Evolutionary conservation across 2,888 invertebrate species (phyloP), one percentile per base, ranked within the genome.

Genomic region (Arge pagana): DNA sequence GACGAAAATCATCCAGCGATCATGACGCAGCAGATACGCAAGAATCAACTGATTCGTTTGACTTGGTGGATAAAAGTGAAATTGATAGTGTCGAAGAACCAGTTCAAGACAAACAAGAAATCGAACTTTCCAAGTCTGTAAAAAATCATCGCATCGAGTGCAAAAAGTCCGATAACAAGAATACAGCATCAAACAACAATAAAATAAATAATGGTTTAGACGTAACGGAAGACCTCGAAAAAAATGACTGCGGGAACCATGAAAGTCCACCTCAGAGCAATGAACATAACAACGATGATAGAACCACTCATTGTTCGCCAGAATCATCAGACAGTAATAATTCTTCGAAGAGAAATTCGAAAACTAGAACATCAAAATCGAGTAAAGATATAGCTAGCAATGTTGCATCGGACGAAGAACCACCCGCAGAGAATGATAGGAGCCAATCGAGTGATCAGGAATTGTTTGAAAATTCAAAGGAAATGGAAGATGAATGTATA

Each of bases 371-470:
- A 10, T 11, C 19, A 4, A 21, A 39, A 3, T 21, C 39, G 5
- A 21, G 33, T 33, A 33, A 11, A 5, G 18, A 24, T 21, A 18
- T 23, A 30, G 18, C 7, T n/a, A 8, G 43, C 56, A 24, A 59
- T 67, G 1, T 72, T 71, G 0, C 70, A 66, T 6, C 70, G 63
- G 64, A 56, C 37, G 59, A 60, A 0, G 60, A 65, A 43, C 65
- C 72, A 54, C 72, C 71, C 60, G 68, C 70, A 5, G 61, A 28
- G 1, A 43, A 53, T 35, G 63, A 62, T 35, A 19, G 13, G 4
- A 43, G 35, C n/a, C n/a, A 30, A 28, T 6, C 10, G 30, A 8
- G 13, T 4, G 13, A 1, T 21, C 40, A 1, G 15, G 11, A 10
- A 26, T 5, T 3, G 4, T 5, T 4, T 18, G 21, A 36, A 16